Evolutionary conservation across 30 jellyfish, hydroid and myxozoan species (phyloP).

Genomic region (Hydra vulgaris): DNA sequence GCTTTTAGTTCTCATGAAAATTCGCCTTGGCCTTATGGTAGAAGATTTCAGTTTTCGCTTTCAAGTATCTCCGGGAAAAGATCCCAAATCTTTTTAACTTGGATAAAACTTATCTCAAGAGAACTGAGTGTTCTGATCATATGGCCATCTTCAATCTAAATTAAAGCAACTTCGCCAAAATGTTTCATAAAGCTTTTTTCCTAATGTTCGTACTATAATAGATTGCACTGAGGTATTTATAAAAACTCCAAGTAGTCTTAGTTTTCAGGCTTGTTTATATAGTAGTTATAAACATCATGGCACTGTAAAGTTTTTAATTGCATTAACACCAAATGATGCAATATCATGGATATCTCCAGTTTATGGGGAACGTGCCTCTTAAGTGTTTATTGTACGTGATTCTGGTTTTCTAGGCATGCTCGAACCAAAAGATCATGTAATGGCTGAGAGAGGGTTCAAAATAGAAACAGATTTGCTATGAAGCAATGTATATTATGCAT

Average conservation of each 20-base stretch:
- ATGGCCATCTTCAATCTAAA: slow-evolving; percentile 52
- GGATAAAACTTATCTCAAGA: slow-evolving; percentile 44
- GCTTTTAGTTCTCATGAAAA: background rate
- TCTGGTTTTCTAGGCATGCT: slow-evolving; percentile 28
- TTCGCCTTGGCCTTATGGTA: slow-evolving; percentile 5
- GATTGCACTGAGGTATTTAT: slow-evolving; percentile 52
- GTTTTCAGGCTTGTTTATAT: slow-evolving; percentile 31
- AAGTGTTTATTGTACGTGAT: slow-evolving; percentile 29
- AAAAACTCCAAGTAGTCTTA: slow-evolving; percentile 47
- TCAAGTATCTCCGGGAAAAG: background rate
- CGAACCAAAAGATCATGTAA: slow-evolving; percentile 44
- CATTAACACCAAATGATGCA: slow-evolving; percentile 53
- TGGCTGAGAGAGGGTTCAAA: slow-evolving; percentile 64
- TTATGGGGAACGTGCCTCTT: slow-evolving; percentile 60
- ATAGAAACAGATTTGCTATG: slow-evolving; percentile 33
- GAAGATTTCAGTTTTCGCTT: background rate
- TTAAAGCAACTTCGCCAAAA: slow-evolving; percentile 33
- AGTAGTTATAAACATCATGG: slow-evolving; percentile 55
- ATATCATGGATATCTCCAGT: slow-evolving; percentile 55
- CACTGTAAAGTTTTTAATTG: slow-evolving; percentile 42
- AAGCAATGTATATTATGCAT: too few species aligned
- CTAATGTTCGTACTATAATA: slow-evolving; percentile 32
- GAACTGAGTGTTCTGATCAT: slow-evolving; percentile 37
- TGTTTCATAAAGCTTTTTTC: slow-evolving; percentile 39
- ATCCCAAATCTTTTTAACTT: slow-evolving; percentile 16